Evolutionary conservation across 2,113 vertebrate species (phyloP).

Genomic region (Tetrao urogallus): DNA sequence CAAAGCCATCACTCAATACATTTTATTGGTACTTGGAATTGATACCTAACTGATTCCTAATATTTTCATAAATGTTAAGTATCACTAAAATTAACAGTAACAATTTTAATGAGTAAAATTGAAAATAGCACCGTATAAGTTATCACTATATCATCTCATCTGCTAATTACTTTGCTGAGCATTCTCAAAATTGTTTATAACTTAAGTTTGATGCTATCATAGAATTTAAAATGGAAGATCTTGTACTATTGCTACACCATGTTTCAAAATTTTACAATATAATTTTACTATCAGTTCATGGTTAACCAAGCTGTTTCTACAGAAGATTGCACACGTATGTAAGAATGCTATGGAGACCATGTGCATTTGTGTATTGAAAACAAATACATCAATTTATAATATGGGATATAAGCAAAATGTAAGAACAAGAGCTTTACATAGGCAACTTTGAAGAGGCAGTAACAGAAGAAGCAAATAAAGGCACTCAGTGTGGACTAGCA

Average conservation of each 20-base stretch:
- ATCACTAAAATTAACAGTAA: not conserved
- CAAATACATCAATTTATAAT: not conserved
- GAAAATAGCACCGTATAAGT: not conserved
- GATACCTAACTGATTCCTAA: not conserved
- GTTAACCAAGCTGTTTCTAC: not conserved
- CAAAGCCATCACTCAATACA: not conserved
- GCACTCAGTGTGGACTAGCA: slow-evolving; percentile 22
- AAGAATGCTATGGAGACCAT: not conserved
- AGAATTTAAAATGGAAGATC: not conserved
- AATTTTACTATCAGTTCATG: not conserved
- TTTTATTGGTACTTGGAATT: not conserved
- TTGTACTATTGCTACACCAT: not conserved
- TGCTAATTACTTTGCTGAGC: not conserved
- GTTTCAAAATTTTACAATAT: not conserved
- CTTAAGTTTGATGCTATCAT: not conserved
- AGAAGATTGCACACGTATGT: not conserved
- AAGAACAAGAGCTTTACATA: slow-evolving; percentile 28
- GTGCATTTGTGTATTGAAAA: not conserved
- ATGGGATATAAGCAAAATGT: not conserved
- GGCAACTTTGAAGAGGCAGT: slow-evolving; percentile 29
- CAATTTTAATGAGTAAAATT: not conserved
- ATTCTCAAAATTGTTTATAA: not conserved
- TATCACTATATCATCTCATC: not conserved
- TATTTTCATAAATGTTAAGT: not conserved
- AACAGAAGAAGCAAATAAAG: slow-evolving; percentile 5